These are phyloP conservation scores for Goniozus legneri DNA, from an alignment of 1,140 invertebrate species.

Conservation along the genomic window DNA sequence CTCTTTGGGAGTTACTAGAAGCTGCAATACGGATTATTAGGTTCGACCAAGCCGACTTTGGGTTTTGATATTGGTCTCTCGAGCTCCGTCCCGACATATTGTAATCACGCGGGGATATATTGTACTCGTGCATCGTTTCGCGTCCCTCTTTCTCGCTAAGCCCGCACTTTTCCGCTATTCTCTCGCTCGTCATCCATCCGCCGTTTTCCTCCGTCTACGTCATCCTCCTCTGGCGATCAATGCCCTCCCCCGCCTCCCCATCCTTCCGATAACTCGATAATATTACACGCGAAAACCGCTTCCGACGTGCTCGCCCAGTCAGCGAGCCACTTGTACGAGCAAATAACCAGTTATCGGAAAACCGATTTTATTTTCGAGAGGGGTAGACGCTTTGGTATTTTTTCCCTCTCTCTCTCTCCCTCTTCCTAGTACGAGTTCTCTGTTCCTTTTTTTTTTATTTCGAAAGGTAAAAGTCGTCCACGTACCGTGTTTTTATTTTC, in stretches of 20 bases:
- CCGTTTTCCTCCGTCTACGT: constrained; percentile 15
- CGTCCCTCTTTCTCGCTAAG: constrained; percentile 9
- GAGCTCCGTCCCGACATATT: constrained; percentile 44
- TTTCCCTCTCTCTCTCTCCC: background rate
- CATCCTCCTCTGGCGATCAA: constrained; percentile 24
- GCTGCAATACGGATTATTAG: constrained; percentile 41
- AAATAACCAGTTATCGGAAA: constrained; percentile 52
- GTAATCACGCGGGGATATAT: constrained; percentile 45
- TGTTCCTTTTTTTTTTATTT: background rate
- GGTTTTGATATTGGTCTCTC: constrained; percentile 34
- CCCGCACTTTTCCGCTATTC: background rate
- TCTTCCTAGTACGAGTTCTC: background rate
- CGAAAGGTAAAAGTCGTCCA: no score
- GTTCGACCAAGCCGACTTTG: constrained; percentile 34
- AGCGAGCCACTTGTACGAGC: constrained; percentile 50
- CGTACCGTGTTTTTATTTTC: no score
- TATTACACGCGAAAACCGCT: constrained; percentile 52
- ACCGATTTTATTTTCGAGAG: constrained; percentile 48
- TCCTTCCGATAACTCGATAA: constrained; percentile 48
- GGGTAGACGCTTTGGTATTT: constrained; percentile 20
- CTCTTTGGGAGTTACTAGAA: no score
- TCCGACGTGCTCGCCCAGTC: constrained; percentile 49
- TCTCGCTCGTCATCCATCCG: constrained; percentile 9
- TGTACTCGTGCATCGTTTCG: constrained; percentile 34
- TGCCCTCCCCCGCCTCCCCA: constrained; percentile 31